Evolutionary conservation across 2,113 vertebrate species (phyloP), one percentile per base, ranked within the genome.

Genomic region (Siphamia tubifer): DNA sequence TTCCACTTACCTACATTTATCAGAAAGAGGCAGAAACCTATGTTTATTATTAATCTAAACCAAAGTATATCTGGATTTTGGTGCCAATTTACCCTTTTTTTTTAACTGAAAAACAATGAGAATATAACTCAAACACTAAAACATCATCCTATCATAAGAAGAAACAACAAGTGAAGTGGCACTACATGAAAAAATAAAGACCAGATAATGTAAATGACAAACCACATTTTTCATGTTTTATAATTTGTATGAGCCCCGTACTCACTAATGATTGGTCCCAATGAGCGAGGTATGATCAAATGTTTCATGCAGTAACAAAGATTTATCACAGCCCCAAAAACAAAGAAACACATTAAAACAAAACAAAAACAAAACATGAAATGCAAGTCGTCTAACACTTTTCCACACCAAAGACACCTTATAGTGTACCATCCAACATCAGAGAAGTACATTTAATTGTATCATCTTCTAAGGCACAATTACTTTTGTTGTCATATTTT

Each of bases 381-480:
- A 27, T 15, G 35, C 9, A 23, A 13, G 30, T 48, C 15, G 8
- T 23, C 45, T 23, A 34, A 32, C 11, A 21, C 19, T 28, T 21
- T 12, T 10, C 31, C 6, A 56, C 35, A 16, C 43, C 16, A 16
- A 53, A 5, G 2, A n/a, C 12, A 27, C 27, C n/a, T 21, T 11
- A 10, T 4, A 62, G 27, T 38, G 35, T 31, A 20, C 60, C 55
- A 39, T 68, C 12, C 6, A 56, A 65, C 58, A 44, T 42, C n/a
- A 53, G 5, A 53, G 25, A 36, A 7, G 1, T 10, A 61, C 25
- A 36, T 2, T 23, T 57, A 5, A 55, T 48, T 51, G 45, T 54
- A 56, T 68, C 60, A 34, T 63, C 53, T 72, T 65, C 88, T 90
- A 92, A 92, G 91, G 90, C 91, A 91, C 90, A 87, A 74, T 83